Base-by-base conservation (phyloP, 2,113 vertebrate genomes). In the Catharus minimus region DNA sequence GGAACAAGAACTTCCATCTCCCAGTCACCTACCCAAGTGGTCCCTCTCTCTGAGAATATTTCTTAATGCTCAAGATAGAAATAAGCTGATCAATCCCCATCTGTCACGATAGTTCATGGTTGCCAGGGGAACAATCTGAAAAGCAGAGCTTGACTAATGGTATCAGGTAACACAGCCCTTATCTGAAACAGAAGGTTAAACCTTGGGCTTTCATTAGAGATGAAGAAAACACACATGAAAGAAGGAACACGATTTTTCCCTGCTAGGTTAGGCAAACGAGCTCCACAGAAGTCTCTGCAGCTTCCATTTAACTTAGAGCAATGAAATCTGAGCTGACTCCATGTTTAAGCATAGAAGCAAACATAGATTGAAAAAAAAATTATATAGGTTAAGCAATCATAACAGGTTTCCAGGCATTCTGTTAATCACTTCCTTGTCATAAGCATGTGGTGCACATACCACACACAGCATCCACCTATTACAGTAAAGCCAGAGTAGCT, bases 361-460 rank as follows among this genome's bases (percentile, higher is more conserved):
- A 83, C 14, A 21, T 13, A 86, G 55, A 10, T 49, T 71, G 38
- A 38, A 33, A 78, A 81, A 81, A 21, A 85, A 55, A 21, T 18
- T 43, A 73, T 43, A 47, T 4, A 86, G 57, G 50, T 90, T 88
- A 81, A 78, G 68, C 53, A 92, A 72, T 44, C 5, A 1, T 17
- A 87, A 28, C n/a, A 78, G 71, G 92, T 94, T 94, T 94, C 93
- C 66, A 90, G 72, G 90, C 62, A 47, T 82, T 75, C 46, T 89
- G 89, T 58, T 91, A 82, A 92, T 73, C 58, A 44, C 71, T 93
- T 95, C 90, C 86, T 87, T 62, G 52, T 85, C 62, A 33, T 19
- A 56, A 84, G 71, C 58, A 33, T 10, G 46, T 60, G 58, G 50
- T 57, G n/a, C 41, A 39, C 18, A 49, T 11, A 72, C 46, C 1